These are phyloP conservation scores for Octopus bimaculoides DNA, from an alignment of 1,140 invertebrate genomes.

Conservation along the genomic window DNA sequence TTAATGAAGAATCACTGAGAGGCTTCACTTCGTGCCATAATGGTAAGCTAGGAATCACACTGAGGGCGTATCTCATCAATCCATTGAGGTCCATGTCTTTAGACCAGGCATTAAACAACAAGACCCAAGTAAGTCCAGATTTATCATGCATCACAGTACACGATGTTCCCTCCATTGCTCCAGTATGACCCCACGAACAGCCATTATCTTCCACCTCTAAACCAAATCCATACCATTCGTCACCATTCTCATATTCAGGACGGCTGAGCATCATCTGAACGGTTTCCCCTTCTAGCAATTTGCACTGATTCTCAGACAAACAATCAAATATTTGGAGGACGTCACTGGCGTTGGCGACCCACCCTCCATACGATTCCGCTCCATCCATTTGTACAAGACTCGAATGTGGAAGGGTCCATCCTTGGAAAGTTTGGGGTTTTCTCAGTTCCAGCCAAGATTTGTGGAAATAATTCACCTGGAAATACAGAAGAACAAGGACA, in stretches of 20 bases:
- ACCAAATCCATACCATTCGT: slow-evolving; percentile 51
- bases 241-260: slow-evolving; percentile 30
- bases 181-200: slow-evolving; percentile 47
- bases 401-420: slow-evolving; percentile 40
- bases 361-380: slow-evolving; percentile 43
- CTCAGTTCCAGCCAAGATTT: slow-evolving; percentile 29
- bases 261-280: slow-evolving; percentile 31
- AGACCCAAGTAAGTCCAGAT: slow-evolving; percentile 43
- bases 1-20: slow-evolving; percentile 4
- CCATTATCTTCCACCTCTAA: slow-evolving; percentile 47
- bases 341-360: slow-evolving; percentile 35
- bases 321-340: slow-evolving; percentile 36
- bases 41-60: slow-evolving; percentile 18
- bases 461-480: slow-evolving; percentile 50
- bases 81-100: slow-evolving; percentile 49
- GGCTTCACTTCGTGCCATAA: slow-evolving; percentile 15
- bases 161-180: slow-evolving; percentile 50
- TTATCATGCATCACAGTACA: slow-evolving; percentile 36
- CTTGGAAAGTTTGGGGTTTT: slow-evolving; percentile 26
- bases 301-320: slow-evolving; percentile 7
- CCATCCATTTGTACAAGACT: slow-evolving; percentile 45
- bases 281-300: slow-evolving; percentile 20
- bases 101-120: slow-evolving; percentile 46
- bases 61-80: slow-evolving; percentile 44
- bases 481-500: background rate